phyloP scores from a whole-genome alignment of 2,888 invertebrate species.

The Xiphydria camelus region DNA sequence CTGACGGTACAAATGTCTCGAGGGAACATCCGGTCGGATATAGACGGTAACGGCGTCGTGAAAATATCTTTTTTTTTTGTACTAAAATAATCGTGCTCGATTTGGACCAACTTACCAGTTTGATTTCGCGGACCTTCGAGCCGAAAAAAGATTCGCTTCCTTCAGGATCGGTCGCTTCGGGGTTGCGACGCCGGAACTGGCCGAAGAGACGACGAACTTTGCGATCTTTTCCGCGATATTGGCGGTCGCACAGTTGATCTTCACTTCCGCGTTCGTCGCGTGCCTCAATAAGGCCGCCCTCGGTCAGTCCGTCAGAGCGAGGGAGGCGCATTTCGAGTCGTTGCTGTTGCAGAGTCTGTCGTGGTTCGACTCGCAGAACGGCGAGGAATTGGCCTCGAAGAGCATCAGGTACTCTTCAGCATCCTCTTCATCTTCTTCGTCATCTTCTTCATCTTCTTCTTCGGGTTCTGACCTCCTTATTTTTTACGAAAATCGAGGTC shows the following conservation, averaged over 20 bases:
- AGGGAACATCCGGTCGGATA: constrained; percentile 15
- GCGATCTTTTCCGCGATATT: constrained; percentile 13
- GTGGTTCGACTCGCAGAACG: constrained; percentile 15
- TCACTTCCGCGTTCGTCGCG: constrained; percentile 12
- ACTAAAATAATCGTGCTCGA: no score
- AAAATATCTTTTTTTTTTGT: no score
- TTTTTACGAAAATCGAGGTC: background rate
- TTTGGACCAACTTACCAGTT: no score
- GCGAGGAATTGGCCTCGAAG: constrained; percentile 11
- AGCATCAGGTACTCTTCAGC: constrained; percentile 21
- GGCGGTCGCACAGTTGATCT: constrained; percentile 14
- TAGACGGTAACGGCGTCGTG: constrained; percentile 7
- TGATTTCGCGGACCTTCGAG: no score
- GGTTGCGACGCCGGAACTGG: constrained; percentile 8
- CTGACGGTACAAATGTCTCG: constrained; percentile 3
- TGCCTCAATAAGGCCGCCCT: constrained; percentile 16
- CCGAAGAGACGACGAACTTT: constrained; percentile 13
- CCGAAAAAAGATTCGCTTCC: no score
- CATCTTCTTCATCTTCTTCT: no score
- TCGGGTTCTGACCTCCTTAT: no score
- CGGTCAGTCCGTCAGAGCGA: constrained; percentile 9
- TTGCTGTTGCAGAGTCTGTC: constrained; percentile 15
- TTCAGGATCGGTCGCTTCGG: background rate
- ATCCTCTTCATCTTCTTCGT: no score
- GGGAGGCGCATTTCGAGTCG: constrained; percentile 15